Conservation (phyloP, 30 jellyfish, hydroid and myxozoan genomes). For the Haliclystus octoradiatus region DNA sequence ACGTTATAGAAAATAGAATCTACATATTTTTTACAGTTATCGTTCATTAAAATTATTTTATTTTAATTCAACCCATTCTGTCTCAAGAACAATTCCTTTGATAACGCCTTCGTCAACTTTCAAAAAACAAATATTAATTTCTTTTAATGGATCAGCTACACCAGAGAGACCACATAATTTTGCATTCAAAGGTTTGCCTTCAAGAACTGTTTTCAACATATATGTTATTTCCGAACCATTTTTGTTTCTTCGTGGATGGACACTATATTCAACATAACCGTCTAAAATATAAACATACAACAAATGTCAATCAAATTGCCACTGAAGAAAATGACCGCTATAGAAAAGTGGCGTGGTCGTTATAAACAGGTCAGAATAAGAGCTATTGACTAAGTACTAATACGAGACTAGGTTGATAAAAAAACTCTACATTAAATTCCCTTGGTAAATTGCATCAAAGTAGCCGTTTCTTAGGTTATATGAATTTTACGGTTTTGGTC, state of each 20-base stretch:
- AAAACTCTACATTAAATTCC: too few relatives aligned
- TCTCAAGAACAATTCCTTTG: constrained; percentile 58
- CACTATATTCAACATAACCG: not conserved
- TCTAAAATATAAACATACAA: not conserved
- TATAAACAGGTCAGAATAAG: too few relatives aligned
- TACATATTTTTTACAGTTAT: too few relatives aligned
- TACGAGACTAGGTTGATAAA: too few relatives aligned
- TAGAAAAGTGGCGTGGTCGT: too few relatives aligned
- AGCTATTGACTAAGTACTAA: too few relatives aligned
- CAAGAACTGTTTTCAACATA: not conserved
- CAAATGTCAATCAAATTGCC: too few relatives aligned
- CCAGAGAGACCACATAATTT: not conserved
- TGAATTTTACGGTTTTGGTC: too few relatives aligned
- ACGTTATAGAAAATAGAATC: too few relatives aligned
- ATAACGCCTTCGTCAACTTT: constrained; percentile 19
- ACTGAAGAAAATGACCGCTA: too few relatives aligned
- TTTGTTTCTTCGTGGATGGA: not conserved
- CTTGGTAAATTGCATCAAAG: too few relatives aligned
- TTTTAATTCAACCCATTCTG: constrained; percentile 64
- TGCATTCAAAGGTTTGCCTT: not conserved
- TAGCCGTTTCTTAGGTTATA: too few relatives aligned
- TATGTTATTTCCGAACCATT: not conserved
- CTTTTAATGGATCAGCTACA: not conserved
- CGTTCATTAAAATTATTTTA: not conserved
- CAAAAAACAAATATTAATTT: not conserved